phyloP scores from a whole-genome alignment of 2,113 vertebrate genomes.

The Machaerirhynchus nigripectus region DNA sequence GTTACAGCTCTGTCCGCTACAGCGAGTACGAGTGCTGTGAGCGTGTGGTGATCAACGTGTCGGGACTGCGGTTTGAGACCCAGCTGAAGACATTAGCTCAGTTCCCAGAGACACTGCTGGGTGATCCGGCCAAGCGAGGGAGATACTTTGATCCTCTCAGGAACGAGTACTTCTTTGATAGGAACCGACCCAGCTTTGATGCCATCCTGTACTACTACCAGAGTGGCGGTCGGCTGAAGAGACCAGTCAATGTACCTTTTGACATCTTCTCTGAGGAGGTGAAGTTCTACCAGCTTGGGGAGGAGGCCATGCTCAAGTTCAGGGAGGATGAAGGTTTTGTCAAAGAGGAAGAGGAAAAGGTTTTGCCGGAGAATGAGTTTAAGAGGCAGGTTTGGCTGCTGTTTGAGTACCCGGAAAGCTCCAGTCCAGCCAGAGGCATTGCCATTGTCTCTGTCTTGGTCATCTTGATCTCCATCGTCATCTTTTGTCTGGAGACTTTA shows the following conservation, averaged over 20 bases:
- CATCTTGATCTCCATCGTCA: slow-evolving; percentile 97
- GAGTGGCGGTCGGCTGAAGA: slow-evolving; percentile 92
- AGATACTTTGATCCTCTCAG: slow-evolving; percentile 96
- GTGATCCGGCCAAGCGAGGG: slow-evolving; percentile 90
- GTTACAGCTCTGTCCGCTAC: slow-evolving; percentile 85
- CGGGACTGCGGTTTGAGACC: slow-evolving; percentile 94
- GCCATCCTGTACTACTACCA: slow-evolving; percentile 98
- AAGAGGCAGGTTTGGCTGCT: slow-evolving; percentile 98
- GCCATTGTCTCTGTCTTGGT: slow-evolving; percentile 97
- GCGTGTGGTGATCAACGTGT: slow-evolving; percentile 96
- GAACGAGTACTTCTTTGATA: slow-evolving; percentile 98
- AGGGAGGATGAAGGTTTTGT: slow-evolving; percentile 97
- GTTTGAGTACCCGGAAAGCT: slow-evolving; percentile 97
- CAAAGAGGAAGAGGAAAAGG: slow-evolving; percentile 92
- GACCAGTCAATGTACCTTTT: slow-evolving; percentile 93
- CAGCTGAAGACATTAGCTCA: slow-evolving; percentile 94
- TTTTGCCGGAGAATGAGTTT: slow-evolving; percentile 92
- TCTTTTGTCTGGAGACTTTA: slow-evolving; percentile 95
- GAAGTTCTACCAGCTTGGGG: slow-evolving; percentile 96
- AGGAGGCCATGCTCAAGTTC: slow-evolving; percentile 95
- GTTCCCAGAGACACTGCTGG: slow-evolving; percentile 93
- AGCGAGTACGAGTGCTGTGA: slow-evolving; percentile 92
- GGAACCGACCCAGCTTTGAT: slow-evolving; percentile 96
- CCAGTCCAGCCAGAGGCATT: slow-evolving; percentile 91
- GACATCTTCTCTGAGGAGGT: slow-evolving; percentile 98